Base-by-base conservation (phyloP, 1,140 invertebrate species). In the Platyura marginata region DNA sequence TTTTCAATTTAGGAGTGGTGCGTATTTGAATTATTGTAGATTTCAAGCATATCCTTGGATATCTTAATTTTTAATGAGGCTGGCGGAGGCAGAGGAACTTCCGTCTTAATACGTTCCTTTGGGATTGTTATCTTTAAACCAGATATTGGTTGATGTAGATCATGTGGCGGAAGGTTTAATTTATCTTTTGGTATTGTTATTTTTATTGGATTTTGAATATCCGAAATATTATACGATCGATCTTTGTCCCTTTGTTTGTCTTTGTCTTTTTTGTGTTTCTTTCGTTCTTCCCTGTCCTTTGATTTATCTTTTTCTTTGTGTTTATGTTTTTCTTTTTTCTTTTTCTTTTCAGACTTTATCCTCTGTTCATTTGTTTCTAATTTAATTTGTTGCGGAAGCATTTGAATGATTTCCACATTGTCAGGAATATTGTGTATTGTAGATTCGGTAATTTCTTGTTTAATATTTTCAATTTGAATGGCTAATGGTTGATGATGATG, bases 281-380 rank as follows among this genome's bases (percentile, higher is more conserved):
- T 73, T 40, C 73, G 68, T 38, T 71, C 69, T 41, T 71, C 64
- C 16, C 62, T 56, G 40, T 65, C 59, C 33, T 70, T 70, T 1
- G 74, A 70, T 46, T 74, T 77, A 29, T 74, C 71, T 51, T 77
- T 78, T 46, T 77, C 69, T 47, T 77, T 75, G 47, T 72, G 66
- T 46, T 71, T 74, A 40, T 74, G 67, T 44, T 75, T 73, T 29
- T 78, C 72, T 48, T 76, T 72, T 45, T 73, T 72, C 48, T 72
- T 73, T 49, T 78, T 77, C 52, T 72, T 73, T 51, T 77, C 73
- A 47, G 68, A 68, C 48, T 70, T 68, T 22, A 16, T 38, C 19
- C 33, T 66, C 64, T 45, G 64, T 59, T 23, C 66, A 61, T 13
- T 59, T n/a, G 46, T 29, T 0, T 46, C 38, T 43, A 38, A 19